A percentile compares a stretch with the other conserved stretches of the same genome.
Evolutionary conservation across 2,888 invertebrate species (phyloP).

Genomic region (Bembecia ichneumoniformis): DNA sequence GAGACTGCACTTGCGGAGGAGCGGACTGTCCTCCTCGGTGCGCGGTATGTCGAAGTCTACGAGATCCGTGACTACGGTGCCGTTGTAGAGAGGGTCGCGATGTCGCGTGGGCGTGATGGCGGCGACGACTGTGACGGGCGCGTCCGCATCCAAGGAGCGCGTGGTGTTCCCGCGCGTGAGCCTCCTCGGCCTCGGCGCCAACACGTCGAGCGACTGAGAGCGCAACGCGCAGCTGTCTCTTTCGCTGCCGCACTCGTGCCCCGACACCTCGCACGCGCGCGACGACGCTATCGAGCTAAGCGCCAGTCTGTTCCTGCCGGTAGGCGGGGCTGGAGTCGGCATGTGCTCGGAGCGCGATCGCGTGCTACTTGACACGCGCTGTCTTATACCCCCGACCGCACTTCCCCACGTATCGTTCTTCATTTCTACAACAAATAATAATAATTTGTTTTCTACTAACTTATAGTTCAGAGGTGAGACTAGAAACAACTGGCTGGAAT

Average conservation of each 20-base stretch:
- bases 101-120: slow-evolving; percentile 19
- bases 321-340: too few relatives aligned
- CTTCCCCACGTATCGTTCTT: slow-evolving; percentile 7
- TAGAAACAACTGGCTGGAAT: too few relatives aligned
- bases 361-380: slow-evolving; percentile 42
- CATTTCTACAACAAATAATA: slow-evolving; percentile 12
- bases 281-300: slow-evolving; percentile 78
- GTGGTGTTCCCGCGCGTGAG: slow-evolving; percentile 37
- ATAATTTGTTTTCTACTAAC: too few relatives aligned
- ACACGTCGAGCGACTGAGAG: slow-evolving; percentile 14
- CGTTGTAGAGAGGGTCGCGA: slow-evolving; percentile 44
- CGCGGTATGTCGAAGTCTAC: slow-evolving; percentile 39
- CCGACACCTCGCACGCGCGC: slow-evolving; percentile 51
- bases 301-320: slow-evolving; percentile 49
- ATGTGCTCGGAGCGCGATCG: slow-evolving; percentile 4
- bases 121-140: slow-evolving; percentile 45
- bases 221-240: slow-evolving; percentile 27
- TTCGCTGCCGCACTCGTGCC: slow-evolving; percentile 6
- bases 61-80: slow-evolving; percentile 48
- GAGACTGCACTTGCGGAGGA: slow-evolving; percentile 57
- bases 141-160: slow-evolving; percentile 49
- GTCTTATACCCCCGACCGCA: slow-evolving; percentile 28
- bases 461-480: too few relatives aligned
- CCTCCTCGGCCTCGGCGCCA: slow-evolving; percentile 20
- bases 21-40: slow-evolving; percentile 55